Evolutionary conservation across 30 jellyfish, hydroid and myxozoan species (phyloP).

Genomic region (Rhopilema esculentum): DNA sequence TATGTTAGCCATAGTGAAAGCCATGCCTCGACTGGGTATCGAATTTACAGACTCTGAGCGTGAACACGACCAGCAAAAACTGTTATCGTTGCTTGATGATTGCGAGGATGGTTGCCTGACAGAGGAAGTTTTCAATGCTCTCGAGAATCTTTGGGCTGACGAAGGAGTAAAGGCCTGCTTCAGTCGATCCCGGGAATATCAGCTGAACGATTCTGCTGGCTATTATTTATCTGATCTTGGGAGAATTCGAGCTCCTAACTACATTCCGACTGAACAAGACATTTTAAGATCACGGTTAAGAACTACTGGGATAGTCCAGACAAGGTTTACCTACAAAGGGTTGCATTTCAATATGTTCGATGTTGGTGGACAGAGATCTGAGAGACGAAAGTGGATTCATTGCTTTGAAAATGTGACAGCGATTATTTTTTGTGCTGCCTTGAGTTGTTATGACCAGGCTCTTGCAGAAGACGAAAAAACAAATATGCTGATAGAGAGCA

Average conservation of each 20-base stretch:
- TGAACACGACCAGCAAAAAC: neutral
- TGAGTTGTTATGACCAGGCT: slow-evolving; percentile 15
- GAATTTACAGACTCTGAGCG: neutral
- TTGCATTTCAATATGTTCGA: slow-evolving; percentile 53
- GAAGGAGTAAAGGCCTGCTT: slow-evolving; percentile 17
- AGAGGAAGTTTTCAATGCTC: neutral
- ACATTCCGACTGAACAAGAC: slow-evolving; percentile 61
- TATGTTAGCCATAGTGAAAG: neutral
- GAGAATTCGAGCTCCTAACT: slow-evolving; percentile 28
- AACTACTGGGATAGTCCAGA: slow-evolving; percentile 57
- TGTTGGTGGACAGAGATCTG: slow-evolving; percentile 82
- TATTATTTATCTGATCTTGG: slow-evolving; percentile 15
- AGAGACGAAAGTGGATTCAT: slow-evolving; percentile 74
- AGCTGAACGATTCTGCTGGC: slow-evolving; percentile 23
- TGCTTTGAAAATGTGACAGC: slow-evolving; percentile 70
- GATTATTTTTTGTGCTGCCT: slow-evolving; percentile 31
- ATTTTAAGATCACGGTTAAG: slow-evolving; percentile 44
- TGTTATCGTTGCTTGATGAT: neutral
- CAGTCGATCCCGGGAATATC: slow-evolving; percentile 15
- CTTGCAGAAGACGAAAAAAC: slow-evolving; percentile 40
- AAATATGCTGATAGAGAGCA: slow-evolving; percentile 42
- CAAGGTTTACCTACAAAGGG: slow-evolving; percentile 15
- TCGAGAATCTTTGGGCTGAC: slow-evolving; percentile 37
- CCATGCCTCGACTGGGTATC: neutral
- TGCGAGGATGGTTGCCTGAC: neutral